These are phyloP conservation scores for Cantharis nigra DNA, from an alignment of 2,888 invertebrate genomes.

Conservation along the genomic window DNA sequence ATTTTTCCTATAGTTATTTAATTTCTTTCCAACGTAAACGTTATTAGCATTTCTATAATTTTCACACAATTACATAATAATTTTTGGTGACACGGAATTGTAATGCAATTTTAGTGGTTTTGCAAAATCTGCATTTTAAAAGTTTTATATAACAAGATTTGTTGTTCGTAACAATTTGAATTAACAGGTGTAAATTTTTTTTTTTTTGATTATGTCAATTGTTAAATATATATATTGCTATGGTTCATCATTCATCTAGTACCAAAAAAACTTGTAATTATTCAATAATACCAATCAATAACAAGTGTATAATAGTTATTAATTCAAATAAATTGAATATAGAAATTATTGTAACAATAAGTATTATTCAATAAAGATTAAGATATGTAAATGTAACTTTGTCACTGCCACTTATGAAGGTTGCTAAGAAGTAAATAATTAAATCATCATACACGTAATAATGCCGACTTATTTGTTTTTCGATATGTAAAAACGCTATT, in stretches of 20 bases:
- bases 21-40: not conserved
- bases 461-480: not conserved
- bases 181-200: not conserved
- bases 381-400: constrained; percentile 13
- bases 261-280: not conserved
- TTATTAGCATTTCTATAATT: not conserved
- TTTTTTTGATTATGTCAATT: too few relatives aligned
- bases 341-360: constrained; percentile 1
- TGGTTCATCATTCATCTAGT: not conserved
- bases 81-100: not conserved
- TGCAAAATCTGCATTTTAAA: not conserved
- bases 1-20: not conserved
- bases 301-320: not conserved
- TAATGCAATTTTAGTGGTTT: not conserved
- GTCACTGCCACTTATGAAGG: constrained; percentile 12
- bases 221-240: too few relatives aligned
- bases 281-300: not conserved
- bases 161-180: not conserved
- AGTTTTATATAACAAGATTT: not conserved
- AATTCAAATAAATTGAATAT: not conserved
- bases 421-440: constrained; percentile 10
- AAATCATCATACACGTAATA: constrained; percentile 3
- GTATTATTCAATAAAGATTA: not conserved
- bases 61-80: not conserved
- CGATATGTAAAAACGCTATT: not conserved